phyloP scores from a whole-genome alignment of 2,888 invertebrate species.

The Ophion ellenae region DNA sequence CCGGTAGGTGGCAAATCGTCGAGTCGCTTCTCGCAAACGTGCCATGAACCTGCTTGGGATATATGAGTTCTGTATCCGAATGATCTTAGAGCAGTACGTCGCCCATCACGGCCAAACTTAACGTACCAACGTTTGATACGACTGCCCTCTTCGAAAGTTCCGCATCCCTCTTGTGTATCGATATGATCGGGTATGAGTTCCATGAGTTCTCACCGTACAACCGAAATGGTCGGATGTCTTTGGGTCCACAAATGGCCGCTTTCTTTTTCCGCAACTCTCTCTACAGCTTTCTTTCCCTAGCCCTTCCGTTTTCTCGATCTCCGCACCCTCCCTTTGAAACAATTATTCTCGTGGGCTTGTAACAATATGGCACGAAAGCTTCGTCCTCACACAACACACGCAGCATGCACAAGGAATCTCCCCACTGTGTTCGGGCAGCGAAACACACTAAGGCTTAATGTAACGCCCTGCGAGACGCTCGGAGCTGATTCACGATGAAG shows the following conservation, averaged over 20 bases:
- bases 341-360: constrained; percentile 49
- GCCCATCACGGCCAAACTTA: neutral
- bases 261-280: neutral
- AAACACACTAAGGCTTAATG: constrained; percentile 26
- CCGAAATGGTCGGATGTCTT: neutral
- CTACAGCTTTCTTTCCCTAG: constrained; percentile 12
- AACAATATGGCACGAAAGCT: constrained; percentile 43
- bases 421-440: neutral
- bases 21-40: neutral
- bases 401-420: constrained; percentile 7
- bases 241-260: neutral
- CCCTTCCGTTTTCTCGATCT: neutral
- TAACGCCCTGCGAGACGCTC: constrained; percentile 21
- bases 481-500: constrained; percentile 12
- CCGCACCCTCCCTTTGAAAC: neutral
- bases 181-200: constrained; percentile 18
- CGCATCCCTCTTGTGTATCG: neutral
- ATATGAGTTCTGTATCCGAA: neutral
- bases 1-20: no score
- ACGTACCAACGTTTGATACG: neutral
- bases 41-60: neutral
- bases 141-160: neutral
- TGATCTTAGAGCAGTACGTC: neutral
- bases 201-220: constrained; percentile 30
- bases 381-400: constrained; percentile 8